Percentiles rank a stretch among this genome's conserved stretches.
Conservation (phyloP, 2,888 invertebrate species). For the Melipona beecheii region DNA sequence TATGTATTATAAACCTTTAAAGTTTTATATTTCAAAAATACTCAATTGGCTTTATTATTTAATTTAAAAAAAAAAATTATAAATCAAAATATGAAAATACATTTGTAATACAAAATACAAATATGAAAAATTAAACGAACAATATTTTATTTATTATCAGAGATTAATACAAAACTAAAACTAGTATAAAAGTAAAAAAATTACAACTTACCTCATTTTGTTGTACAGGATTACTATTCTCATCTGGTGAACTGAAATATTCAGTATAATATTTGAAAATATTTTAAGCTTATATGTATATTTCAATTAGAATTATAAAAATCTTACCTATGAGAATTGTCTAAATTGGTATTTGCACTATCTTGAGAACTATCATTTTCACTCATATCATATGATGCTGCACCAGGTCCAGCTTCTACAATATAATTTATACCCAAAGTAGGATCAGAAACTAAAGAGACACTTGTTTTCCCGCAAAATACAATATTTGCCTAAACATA, state of each 20-base stretch:
- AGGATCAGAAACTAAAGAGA: conserved; percentile 90
- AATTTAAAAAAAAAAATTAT: too few species aligned
- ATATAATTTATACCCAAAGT: conserved; percentile 92
- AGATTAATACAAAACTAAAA: background rate
- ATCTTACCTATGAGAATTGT: conserved; percentile 54
- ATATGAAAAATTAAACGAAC: background rate
- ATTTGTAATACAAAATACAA: background rate
- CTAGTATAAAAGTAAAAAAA: background rate
- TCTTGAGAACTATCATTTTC: conserved; percentile 65
- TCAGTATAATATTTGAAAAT: background rate
- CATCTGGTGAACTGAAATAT: conserved; percentile 73
- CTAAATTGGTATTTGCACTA: conserved; percentile 38
- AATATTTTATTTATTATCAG: background rate
- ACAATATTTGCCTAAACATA: conserved; percentile 87
- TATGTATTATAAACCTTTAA: too few species aligned
- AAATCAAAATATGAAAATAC: background rate
- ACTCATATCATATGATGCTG: conserved; percentile 53
- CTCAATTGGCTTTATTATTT: too few species aligned
- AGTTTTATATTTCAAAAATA: too few species aligned
- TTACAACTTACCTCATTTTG: conserved; percentile 72
- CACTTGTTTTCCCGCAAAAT: conserved; percentile 89
- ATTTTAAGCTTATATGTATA: background rate
- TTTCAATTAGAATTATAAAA: background rate
- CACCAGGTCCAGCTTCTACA: conserved; percentile 88
- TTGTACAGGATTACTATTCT: conserved; percentile 75